phyloP scores from a whole-genome alignment of 2,797 vertebrate species.

The Smutsia gigantea region DNA sequence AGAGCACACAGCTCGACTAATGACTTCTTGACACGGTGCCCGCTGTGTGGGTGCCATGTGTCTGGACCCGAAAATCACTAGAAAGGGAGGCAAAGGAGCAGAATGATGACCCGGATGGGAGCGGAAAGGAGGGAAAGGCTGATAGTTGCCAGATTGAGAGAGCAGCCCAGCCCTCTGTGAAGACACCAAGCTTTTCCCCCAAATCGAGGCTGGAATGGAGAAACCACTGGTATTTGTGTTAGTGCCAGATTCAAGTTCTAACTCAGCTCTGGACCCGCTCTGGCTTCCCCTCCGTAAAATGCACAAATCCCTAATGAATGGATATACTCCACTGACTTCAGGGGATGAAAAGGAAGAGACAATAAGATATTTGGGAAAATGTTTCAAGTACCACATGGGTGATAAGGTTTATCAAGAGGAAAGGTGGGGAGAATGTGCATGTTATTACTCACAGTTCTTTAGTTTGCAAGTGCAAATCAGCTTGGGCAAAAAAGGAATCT shows the following conservation, averaged over 20 bases:
- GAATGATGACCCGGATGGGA: background rate
- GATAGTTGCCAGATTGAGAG: background rate
- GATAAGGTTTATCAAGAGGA: background rate
- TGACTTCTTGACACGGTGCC: background rate
- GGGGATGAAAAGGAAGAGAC: background rate
- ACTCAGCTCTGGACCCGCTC: background rate
- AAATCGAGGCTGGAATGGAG: background rate
- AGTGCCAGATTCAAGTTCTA: background rate
- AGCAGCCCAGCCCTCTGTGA: background rate
- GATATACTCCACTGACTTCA: too few relatives aligned
- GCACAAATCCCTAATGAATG: background rate
- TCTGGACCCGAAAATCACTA: background rate
- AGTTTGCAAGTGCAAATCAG: background rate
- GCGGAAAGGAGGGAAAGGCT: background rate
- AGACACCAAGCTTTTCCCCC: background rate
- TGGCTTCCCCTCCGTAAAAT: background rate
- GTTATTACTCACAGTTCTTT: background rate
- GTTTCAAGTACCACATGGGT: background rate
- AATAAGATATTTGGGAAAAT: background rate
- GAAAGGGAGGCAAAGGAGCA: background rate
- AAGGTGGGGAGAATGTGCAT: background rate
- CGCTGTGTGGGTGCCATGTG: background rate
- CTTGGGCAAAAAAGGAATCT: background rate
- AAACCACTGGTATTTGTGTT: background rate
- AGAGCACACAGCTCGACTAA: background rate